Base-by-base conservation (phyloP, 2,888 invertebrate genomes). In the Chaetoderma sp. region DNA sequence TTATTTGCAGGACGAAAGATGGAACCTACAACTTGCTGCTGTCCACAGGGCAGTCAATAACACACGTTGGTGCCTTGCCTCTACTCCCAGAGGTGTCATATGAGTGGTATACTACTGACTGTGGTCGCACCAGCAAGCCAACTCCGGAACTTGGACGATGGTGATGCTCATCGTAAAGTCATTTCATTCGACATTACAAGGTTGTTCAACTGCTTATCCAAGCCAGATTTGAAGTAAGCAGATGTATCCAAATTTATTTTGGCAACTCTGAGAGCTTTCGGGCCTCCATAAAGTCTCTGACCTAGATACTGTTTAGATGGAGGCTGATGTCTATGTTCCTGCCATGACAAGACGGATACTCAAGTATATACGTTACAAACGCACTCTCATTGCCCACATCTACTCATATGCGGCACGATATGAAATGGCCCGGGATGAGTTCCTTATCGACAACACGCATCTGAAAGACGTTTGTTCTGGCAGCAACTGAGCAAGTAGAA, bases 101-200 rank as follows among this genome's bases (percentile, higher is more conserved):
- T n/a, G n/a, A n/a, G n/a, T n/a, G n/a, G n/a, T n/a, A n/a, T n/a
- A n/a, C 50, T 50, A 50, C 23, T 50, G 21, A 50, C 50, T 50
- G 50, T 50, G 27, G 28, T 10, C 10, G 10, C 10, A 6, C 21
- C 25, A 50, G 27, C 27, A 50, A 50, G 27, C 28, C 23, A 50
- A 25, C 50, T 50, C 6, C 25, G 50, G 18, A 6, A 50, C 4
- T 27, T 50, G 33, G 55, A 36, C 4, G 60, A 44, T 44, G 65
- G 59, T 45, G 66, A 64, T 45, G 66, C 45, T 45, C 57, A 64
- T 28, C 57, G 39, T 33, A 63, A 30, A 18, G 49, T 68, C n/a
- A 67, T 67, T 39, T 39, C 60, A 32, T 61, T 68, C 30, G 60
- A 67, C 50, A 23, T 50, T 61, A 63, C 50, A 69, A 63, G 52